Percentiles rank a stretch among this genome's conserved stretches.
Evolutionary conservation across 2,113 vertebrate species (phyloP).

Genomic region (Engraulis encrasicolus): DNA sequence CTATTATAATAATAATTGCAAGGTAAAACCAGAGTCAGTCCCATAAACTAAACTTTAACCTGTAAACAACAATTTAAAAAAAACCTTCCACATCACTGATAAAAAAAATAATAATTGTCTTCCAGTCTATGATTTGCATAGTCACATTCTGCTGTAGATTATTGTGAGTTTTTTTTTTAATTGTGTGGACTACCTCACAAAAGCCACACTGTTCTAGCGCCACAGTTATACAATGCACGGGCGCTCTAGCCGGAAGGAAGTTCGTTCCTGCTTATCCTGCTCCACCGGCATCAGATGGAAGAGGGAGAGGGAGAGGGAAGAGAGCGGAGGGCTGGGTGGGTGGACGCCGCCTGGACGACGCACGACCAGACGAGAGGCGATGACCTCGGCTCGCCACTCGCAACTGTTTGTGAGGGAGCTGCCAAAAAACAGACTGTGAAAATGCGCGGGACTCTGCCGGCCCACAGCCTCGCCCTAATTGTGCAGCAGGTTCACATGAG

Average conservation of each 20-base stretch:
- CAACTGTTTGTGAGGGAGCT: slow-evolving; percentile 39
- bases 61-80: not conserved
- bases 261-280: not conserved
- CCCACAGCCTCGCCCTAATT: slow-evolving; percentile 15
- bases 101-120: not conserved
- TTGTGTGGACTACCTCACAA: not conserved
- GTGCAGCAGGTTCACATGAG: not conserved
- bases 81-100: not conserved
- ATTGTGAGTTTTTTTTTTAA: not conserved
- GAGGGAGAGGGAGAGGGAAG: not conserved
- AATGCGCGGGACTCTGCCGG: slow-evolving; percentile 12
- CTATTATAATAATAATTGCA: not conserved
- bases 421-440: slow-evolving; percentile 36
- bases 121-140: not conserved
- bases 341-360: not conserved
- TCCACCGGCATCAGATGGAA: not conserved
- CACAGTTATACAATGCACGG: not conserved
- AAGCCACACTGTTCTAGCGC: not conserved
- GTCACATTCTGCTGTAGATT: not conserved
- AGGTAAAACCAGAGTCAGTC: not conserved
- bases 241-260: not conserved
- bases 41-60: not conserved
- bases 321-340: not conserved
- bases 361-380: not conserved
- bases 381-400: slow-evolving; percentile 9